phyloP scores from a whole-genome alignment of 2,113 vertebrate genomes.

The Plotosus lineatus region DNA sequence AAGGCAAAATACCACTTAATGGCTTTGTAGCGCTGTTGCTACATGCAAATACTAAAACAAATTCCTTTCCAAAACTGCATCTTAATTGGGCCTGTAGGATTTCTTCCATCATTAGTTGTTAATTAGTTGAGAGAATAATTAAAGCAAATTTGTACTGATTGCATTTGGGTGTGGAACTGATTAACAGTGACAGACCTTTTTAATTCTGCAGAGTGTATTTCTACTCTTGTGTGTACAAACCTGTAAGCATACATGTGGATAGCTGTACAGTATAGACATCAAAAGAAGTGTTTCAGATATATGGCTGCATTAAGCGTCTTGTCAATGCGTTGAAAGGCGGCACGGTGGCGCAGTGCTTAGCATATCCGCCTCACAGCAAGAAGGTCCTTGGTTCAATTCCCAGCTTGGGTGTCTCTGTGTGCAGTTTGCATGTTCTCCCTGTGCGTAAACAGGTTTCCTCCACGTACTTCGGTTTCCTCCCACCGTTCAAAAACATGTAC shows the following conservation, averaged over 20 bases:
- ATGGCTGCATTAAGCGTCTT: background rate
- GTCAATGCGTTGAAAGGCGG: background rate
- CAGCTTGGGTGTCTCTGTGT: too few species aligned
- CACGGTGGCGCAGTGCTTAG: too few species aligned
- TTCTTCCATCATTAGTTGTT: constrained; percentile 32
- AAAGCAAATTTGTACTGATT: constrained; percentile 30
- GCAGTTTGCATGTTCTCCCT: too few species aligned
- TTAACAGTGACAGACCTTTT: constrained; percentile 8
- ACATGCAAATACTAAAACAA: background rate
- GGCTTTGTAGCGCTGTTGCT: background rate
- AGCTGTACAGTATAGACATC: background rate
- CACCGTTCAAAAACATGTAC: too few species aligned
- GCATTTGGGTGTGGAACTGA: constrained; percentile 1
- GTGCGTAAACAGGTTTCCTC: too few species aligned
- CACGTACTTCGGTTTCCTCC: too few species aligned
- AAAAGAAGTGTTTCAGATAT: background rate
- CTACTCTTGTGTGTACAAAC: background rate
- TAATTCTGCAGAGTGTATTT: background rate
- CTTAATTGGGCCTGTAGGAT: constrained; percentile 33
- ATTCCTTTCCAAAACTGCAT: background rate
- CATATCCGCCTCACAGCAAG: too few species aligned
- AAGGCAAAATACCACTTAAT: constrained; percentile 7
- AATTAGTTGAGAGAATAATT: constrained; percentile 33
- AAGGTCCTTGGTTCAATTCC: too few species aligned
- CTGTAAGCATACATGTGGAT: background rate